Conservation (phyloP, 2,797 vertebrate species). For the Enteromius trimaculatus region DNA sequence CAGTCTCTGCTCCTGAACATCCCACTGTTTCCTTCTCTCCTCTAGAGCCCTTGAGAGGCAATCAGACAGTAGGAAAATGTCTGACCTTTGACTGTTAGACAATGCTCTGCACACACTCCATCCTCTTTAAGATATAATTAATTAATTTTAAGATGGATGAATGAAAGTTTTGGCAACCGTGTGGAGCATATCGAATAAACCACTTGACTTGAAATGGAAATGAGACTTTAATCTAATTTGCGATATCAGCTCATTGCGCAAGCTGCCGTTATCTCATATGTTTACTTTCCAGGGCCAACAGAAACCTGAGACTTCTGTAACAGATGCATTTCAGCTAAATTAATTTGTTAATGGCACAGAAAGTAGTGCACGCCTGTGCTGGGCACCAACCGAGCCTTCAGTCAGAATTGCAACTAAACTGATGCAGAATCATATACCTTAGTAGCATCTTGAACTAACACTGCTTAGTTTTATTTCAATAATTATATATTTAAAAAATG, state of each 20-base stretch:
- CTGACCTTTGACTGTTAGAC: background rate
- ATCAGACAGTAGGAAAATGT: background rate
- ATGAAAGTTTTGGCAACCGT: constrained; percentile 11
- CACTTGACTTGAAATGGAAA: constrained; percentile 25
- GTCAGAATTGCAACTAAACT: background rate
- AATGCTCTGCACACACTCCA: background rate
- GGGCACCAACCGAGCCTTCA: background rate
- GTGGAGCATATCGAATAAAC: constrained; percentile 32
- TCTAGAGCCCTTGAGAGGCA: constrained; percentile 81
- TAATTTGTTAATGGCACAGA: constrained; percentile 67
- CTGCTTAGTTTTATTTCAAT: background rate
- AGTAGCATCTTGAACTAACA: too few relatives aligned
- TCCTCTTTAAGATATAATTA: background rate
- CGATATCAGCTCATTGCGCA: constrained; percentile 15
- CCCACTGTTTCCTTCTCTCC: constrained; percentile 81
- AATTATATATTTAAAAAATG: background rate
- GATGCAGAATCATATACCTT: background rate
- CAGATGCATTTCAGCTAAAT: constrained; percentile 68
- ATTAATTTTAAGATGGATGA: background rate
- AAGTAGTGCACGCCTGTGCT: constrained; percentile 25
- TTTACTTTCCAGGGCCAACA: constrained; percentile 40
- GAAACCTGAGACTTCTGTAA: constrained; percentile 67
- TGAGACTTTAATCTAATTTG: constrained; percentile 27
- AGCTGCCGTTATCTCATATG: constrained; percentile 37
- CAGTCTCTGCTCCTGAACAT: constrained; percentile 82